These are phyloP conservation scores for Drosophila atripex DNA, from an alignment of 2,888 invertebrate species.

Conservation along the genomic window DNA sequence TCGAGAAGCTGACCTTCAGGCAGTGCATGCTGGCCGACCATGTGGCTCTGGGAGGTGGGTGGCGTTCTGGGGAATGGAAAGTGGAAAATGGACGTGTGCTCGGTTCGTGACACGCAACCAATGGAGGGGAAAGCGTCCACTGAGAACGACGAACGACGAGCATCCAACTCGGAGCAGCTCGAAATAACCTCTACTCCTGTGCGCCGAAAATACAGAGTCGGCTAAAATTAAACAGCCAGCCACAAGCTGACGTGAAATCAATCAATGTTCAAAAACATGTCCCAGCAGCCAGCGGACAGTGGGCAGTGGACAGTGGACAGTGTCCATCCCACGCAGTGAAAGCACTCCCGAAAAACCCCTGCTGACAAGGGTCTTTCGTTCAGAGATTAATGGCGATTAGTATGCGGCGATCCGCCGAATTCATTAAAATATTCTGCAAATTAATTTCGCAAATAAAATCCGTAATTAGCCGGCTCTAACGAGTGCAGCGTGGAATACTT, in stretches of 20 bases:
- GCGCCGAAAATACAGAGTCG: constrained; percentile 46
- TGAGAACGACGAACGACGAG: background rate
- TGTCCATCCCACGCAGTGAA: constrained; percentile 10
- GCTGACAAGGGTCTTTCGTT: constrained; percentile 25
- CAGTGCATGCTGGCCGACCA: constrained; percentile 1
- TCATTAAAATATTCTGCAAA: constrained; percentile 70
- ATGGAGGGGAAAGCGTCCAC: constrained; percentile 8
- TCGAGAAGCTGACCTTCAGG: background rate
- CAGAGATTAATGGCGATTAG: constrained; percentile 64
- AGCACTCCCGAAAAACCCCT: background rate
- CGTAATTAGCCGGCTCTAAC: constrained; percentile 43
- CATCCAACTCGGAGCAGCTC: constrained; percentile 17
- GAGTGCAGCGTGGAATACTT: constrained; percentile 41
- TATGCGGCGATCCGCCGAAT: constrained; percentile 65
- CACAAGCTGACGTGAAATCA: constrained; percentile 69
- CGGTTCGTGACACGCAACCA: constrained; percentile 1
- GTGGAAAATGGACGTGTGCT: constrained; percentile 3
- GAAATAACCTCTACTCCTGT: constrained; percentile 55
- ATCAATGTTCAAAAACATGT: constrained; percentile 61
- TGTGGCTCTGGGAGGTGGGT: background rate
- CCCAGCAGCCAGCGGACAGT: constrained; percentile 4
- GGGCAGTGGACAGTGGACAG: background rate
- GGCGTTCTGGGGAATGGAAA: background rate
- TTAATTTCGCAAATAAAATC: constrained; percentile 53
- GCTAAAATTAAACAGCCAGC: constrained; percentile 67